phyloP scores from a whole-genome alignment of 2,797 vertebrate genomes.

The Pogoniulus pusillus region DNA sequence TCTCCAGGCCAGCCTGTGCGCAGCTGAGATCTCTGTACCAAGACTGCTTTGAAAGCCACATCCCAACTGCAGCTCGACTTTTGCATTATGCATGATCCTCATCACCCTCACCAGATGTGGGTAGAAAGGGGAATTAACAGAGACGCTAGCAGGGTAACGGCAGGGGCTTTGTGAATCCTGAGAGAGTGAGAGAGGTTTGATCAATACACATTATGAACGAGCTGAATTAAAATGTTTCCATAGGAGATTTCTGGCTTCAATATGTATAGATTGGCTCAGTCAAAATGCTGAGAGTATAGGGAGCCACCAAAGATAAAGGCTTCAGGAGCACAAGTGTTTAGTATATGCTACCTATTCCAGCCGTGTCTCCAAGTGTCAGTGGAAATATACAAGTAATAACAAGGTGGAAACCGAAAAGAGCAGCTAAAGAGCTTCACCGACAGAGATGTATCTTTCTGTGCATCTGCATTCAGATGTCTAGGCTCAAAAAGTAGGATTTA shows the following conservation, averaged over 20 bases:
- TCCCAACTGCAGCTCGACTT: not conserved
- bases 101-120: slow-evolving; percentile 14
- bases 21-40: not conserved
- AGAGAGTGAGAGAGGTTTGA: slow-evolving; percentile 30
- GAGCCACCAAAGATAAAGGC: slow-evolving; percentile 1
- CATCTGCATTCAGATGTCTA: not conserved
- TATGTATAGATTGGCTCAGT: slow-evolving; percentile 15
- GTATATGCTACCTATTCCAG: not conserved
- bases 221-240: slow-evolving; percentile 44
- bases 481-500: not conserved
- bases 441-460: not conserved
- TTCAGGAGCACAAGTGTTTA: not conserved
- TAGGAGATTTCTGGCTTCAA: slow-evolving; percentile 48
- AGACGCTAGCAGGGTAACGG: slow-evolving; percentile 41
- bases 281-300: slow-evolving; percentile 12
- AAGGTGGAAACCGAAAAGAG: not conserved
- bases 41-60: not conserved
- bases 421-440: not conserved
- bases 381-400: not conserved
- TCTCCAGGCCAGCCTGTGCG: not conserved
- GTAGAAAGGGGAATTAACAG: not conserved
- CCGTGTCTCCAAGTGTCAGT: not conserved
- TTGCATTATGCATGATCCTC: slow-evolving; percentile 52
- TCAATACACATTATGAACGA: slow-evolving; percentile 25
- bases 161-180: slow-evolving; percentile 14